Percentiles rank a stretch among this genome's conserved stretches.
phyloP scores from a whole-genome alignment of 2,888 invertebrate species.

The Napeogenes inachia region DNA sequence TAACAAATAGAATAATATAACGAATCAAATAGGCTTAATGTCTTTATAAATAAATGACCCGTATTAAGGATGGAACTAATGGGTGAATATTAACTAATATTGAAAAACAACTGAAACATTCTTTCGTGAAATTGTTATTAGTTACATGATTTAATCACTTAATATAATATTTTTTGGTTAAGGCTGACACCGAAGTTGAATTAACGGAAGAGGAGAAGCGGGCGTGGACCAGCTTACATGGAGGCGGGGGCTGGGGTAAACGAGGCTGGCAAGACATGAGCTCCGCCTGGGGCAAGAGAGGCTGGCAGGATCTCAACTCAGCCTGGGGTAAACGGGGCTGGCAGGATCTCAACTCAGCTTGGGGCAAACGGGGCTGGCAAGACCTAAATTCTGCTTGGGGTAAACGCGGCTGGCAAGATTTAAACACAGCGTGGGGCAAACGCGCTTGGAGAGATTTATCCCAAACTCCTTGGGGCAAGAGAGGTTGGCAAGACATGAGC shows the following conservation, averaged over 20 bases:
- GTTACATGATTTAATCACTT: background rate
- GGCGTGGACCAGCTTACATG: conserved; percentile 78
- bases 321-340: conserved; percentile 76
- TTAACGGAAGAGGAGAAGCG: conserved; percentile 78
- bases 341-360: conserved; percentile 69
- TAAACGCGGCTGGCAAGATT: conserved; percentile 77
- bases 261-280: conserved; percentile 74
- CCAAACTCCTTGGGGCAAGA: conserved; percentile 76
- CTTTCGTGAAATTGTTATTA: no score
- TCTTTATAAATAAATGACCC: conserved; percentile 18
- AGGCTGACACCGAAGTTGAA: conserved; percentile 67
- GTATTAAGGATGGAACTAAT: conserved; percentile 7
- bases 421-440: conserved; percentile 77
- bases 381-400: conserved; percentile 77
- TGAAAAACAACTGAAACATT: background rate
- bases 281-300: conserved; percentile 75
- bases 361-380: conserved; percentile 80
- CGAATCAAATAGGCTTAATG: conserved; percentile 20
- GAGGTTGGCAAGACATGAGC: conserved; percentile 76
- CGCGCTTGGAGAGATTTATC: conserved; percentile 79
- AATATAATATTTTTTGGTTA: conserved; percentile 9
- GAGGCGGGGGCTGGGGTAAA: conserved; percentile 78
- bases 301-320: conserved; percentile 77
- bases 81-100: background rate
- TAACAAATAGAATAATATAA: background rate